A percentile compares a stretch with the other conserved stretches of the same genome.
Conservation (phyloP, 30 jellyfish, hydroid and myxozoan species). For the Sanderia malayensis region DNA sequence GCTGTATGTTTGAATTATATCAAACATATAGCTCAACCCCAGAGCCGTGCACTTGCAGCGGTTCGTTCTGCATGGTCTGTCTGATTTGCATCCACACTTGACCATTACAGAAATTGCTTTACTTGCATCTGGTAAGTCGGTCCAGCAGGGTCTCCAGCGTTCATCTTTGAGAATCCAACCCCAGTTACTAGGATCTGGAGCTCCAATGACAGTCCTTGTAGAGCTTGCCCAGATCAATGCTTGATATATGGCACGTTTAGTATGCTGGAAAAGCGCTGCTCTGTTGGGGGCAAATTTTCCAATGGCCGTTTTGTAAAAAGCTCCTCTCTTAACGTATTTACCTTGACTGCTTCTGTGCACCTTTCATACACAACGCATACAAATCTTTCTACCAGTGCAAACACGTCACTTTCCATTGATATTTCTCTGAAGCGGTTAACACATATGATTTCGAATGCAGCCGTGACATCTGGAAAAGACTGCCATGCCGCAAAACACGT, state of each 20-base stretch:
- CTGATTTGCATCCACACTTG: conserved; percentile 26
- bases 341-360: conserved; percentile 21
- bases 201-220: conserved; percentile 19
- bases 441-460: conserved; percentile 15
- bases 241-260: conserved; percentile 25
- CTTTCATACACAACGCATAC: conserved; percentile 18
- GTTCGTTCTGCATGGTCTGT: conserved; percentile 19
- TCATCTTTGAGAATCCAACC: conserved; percentile 36
- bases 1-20: too few species aligned
- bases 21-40: neutral
- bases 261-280: conserved; percentile 21
- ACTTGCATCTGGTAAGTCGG: conserved; percentile 36
- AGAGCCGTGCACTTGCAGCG: conserved; percentile 24
- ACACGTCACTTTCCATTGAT: conserved; percentile 4
- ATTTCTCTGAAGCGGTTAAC: conserved; percentile 4
- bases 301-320: conserved; percentile 18
- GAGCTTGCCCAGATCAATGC: conserved; percentile 34
- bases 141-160: conserved; percentile 7
- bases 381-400: conserved; percentile 13
- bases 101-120: conserved; percentile 25
- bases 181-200: conserved; percentile 45
- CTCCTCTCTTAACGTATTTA: conserved; percentile 13
- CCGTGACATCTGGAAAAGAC: conserved; percentile 36
- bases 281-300: conserved; percentile 15
- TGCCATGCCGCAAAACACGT: conserved; percentile 21